phyloP scores from a whole-genome alignment of 2,797 vertebrate species.

The Artibeus lituratus region DNA sequence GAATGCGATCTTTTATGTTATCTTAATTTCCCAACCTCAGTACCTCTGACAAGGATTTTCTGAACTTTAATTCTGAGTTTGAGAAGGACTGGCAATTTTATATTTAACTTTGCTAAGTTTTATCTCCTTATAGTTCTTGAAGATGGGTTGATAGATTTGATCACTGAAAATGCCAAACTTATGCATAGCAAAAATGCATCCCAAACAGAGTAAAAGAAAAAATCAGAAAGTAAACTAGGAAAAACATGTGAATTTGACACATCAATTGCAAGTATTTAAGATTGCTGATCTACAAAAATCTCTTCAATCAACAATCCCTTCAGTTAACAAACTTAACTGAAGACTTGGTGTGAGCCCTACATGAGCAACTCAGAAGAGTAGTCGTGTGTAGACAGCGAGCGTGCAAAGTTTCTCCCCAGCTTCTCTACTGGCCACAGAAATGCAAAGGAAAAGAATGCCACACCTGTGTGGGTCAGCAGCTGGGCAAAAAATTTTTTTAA shows the following conservation, averaged over 20 bases:
- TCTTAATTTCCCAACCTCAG: neutral
- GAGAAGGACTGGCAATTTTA: neutral
- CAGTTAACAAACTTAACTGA: too few relatives aligned
- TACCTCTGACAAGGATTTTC: neutral
- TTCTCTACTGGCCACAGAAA: neutral
- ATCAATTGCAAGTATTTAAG: neutral
- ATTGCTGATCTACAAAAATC: neutral
- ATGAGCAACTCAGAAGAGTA: neutral
- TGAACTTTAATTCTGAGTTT: slow-evolving; percentile 19
- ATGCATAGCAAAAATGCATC: neutral
- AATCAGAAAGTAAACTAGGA: neutral
- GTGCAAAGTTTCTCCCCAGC: neutral
- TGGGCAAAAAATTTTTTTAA: neutral
- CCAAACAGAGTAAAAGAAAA: neutral
- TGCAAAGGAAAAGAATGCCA: neutral
- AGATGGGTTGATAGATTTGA: neutral
- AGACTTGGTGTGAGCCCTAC: neutral
- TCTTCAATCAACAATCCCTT: neutral
- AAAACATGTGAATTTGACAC: neutral
- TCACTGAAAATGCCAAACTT: neutral
- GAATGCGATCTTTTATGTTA: neutral
- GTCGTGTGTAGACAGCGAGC: neutral
- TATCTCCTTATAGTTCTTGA: neutral
- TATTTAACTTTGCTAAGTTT: neutral
- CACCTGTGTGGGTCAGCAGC: neutral